Evolutionary conservation across 2,113 vertebrate genomes (phyloP).

Genomic region (Daboia siamensis): DNA sequence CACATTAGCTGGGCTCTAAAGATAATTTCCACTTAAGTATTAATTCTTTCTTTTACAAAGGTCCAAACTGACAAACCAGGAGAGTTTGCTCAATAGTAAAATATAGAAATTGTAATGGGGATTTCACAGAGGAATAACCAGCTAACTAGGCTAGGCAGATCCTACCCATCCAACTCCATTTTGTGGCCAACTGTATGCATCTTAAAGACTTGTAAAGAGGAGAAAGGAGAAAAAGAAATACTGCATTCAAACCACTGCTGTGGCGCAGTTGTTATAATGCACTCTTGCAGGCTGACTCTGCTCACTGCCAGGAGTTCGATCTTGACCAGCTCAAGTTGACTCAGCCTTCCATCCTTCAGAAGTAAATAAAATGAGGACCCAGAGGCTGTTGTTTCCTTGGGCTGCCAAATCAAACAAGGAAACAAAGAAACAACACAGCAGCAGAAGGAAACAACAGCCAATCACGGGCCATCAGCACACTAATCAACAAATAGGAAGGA

Average conservation of each 20-base stretch:
- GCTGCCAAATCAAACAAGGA: neutral
- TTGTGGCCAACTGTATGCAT: neutral
- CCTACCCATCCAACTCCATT: neutral
- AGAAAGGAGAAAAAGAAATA: neutral
- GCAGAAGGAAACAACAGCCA: neutral
- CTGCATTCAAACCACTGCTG: neutral
- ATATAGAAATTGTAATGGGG: slow-evolving; percentile 43
- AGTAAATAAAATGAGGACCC: neutral
- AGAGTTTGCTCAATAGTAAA: slow-evolving; percentile 58
- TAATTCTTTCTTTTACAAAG: slow-evolving; percentile 36
- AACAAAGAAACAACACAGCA: neutral
- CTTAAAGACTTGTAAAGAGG: neutral
- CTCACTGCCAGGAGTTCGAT: neutral
- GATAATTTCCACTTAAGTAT: slow-evolving; percentile 30
- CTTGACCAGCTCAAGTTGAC: neutral
- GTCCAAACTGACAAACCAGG: slow-evolving; percentile 36
- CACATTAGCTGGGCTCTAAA: neutral
- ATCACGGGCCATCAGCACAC: neutral
- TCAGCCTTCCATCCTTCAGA: neutral
- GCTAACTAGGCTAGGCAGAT: neutral
- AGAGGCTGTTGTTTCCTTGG: neutral
- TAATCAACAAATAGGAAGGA: neutral
- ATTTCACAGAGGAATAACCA: neutral
- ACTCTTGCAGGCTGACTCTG: neutral
- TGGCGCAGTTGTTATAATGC: neutral